Conservation (phyloP, 2,888 invertebrate genomes). For the Nomada ferruginata region DNA sequence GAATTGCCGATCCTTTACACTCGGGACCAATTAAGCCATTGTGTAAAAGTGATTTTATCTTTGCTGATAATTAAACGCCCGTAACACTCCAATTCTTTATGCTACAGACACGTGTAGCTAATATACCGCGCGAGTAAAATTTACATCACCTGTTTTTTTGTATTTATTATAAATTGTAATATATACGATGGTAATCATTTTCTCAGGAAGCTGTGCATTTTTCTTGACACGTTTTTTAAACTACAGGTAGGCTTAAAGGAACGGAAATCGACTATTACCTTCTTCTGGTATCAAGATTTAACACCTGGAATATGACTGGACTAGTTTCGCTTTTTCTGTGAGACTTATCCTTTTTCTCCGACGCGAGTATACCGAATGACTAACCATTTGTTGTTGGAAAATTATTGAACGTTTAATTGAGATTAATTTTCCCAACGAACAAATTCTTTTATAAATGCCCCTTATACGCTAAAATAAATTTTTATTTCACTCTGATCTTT, state of each 20-base stretch:
- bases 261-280: slow-evolving; percentile 53
- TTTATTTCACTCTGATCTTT: too few species aligned
- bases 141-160: neutral
- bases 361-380: neutral
- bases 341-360: slow-evolving; percentile 25
- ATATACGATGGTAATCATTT: neutral
- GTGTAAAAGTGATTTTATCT: slow-evolving; percentile 31
- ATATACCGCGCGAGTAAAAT: neutral
- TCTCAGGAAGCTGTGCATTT: slow-evolving; percentile 12
- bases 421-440: too few species aligned
- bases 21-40: slow-evolving; percentile 55
- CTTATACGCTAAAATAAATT: too few species aligned
- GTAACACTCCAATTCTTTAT: neutral
- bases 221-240: slow-evolving; percentile 2
- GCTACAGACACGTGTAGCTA: neutral
- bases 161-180: neutral
- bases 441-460: too few species aligned
- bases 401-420: too few species aligned
- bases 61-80: slow-evolving; percentile 4
- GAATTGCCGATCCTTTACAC: slow-evolving; percentile 49
- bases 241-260: neutral
- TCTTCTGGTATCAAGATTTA: slow-evolving; percentile 26
- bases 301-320: slow-evolving; percentile 48
- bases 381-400: neutral
- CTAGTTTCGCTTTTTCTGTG: slow-evolving; percentile 44